Evolutionary conservation across 1,140 invertebrate species (phyloP).

Genomic region (Globodera rostochiensis): DNA sequence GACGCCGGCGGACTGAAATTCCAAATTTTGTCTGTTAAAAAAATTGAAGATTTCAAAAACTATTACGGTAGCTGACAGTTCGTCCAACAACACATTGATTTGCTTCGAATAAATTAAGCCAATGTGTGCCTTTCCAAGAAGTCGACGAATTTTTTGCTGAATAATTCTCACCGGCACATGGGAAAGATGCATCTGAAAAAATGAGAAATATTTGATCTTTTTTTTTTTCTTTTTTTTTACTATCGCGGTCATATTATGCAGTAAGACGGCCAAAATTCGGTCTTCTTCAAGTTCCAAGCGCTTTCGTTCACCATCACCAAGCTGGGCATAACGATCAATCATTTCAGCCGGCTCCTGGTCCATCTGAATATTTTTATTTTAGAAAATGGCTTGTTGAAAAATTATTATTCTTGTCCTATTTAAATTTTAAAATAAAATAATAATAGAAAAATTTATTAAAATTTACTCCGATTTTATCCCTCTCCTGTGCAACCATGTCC

Average conservation of each 20-base stretch:
- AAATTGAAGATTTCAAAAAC: constrained; percentile 34
- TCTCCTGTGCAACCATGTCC: constrained; percentile 95
- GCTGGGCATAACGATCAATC: constrained; percentile 94
- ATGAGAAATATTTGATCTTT: constrained; percentile 65
- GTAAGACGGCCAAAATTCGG: constrained; percentile 85
- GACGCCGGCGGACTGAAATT: constrained; percentile 4
- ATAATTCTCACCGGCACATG: constrained; percentile 32
- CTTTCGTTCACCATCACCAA: constrained; percentile 91
- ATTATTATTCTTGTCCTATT: not conserved
- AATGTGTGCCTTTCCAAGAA: constrained; percentile 79
- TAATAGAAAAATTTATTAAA: not conserved
- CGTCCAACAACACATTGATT: constrained; percentile 91
- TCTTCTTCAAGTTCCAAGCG: constrained; percentile 97
- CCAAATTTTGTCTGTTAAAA: constrained; percentile 15
- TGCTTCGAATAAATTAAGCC: constrained; percentile 94
- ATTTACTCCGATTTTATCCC: constrained; percentile 85
- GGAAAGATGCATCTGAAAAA: constrained; percentile 38
- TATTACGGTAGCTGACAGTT: constrained; percentile 76
- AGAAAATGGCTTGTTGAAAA: not conserved
- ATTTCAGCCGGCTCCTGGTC: constrained; percentile 97
- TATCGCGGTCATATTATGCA: constrained; percentile 91
- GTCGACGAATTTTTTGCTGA: constrained; percentile 42
- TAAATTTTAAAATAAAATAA: constrained; percentile 3
- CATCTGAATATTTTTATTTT: constrained; percentile 71
- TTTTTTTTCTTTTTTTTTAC: not conserved